Base-by-base conservation (phyloP, 1,140 invertebrate genomes). In the Aphelenchoides avenae region DNA sequence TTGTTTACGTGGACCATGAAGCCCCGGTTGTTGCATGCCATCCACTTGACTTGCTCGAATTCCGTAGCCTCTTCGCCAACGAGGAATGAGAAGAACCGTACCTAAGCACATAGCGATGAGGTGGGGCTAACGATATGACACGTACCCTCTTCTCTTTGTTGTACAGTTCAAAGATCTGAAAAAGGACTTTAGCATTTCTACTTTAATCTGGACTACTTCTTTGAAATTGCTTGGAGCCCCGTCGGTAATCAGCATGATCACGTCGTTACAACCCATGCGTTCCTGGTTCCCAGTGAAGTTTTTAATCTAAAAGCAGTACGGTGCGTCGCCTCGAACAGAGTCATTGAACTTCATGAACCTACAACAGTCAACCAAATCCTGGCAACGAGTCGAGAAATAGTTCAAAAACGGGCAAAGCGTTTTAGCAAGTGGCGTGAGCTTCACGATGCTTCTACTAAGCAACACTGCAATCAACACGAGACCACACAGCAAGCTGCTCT, bases 11-110 rank as follows among this genome's bases (percentile, higher is more conserved):
- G 75, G 1, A 76, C 73, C 75, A 75, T 77, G 43, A 61, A 76
- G 88, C 91, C 93, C 83, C 89, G 86, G 80, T 97, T 96, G 2
- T 85, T 86, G 79, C 93, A 97, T 37, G 93, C 92, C 87, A 98
- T 97, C 88, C 89, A 93, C 73, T 88, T 87, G 60, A 95, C 87
- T 73, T 94, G 89, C 5, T 85, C 80, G 2, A 88, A 86, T 70
- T 94, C 92, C 0, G 87, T 88, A 0, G 92, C 88, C 81, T 96
- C 91, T 73, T 89, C 84, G 42, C 92, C 91, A 79, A 99, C 90
- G 57, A 96, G 82, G 83, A 95, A 98, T 26, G 94, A 95, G 79
- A 99, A 99, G 56, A 99, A 86, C 65, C 94, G 83, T 9, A 95
- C 89, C 57, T 89, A 85, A 47, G 73, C 42, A 36, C 11, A 54